Conservation (phyloP, 2,888 invertebrate species). For the Anaspis maculata region DNA sequence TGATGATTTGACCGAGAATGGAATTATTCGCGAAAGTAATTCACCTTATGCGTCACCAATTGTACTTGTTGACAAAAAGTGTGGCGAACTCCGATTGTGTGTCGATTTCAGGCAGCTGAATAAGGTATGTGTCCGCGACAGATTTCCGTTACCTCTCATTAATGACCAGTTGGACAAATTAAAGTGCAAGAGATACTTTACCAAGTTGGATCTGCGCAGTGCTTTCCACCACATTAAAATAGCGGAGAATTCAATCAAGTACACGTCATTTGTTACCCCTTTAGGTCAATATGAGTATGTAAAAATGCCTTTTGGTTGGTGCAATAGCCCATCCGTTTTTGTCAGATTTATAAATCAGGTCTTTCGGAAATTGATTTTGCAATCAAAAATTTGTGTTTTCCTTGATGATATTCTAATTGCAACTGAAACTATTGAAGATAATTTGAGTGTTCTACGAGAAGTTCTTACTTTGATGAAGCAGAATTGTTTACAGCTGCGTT, state of each 20-base stretch:
- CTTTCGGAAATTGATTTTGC: constrained; percentile 1
- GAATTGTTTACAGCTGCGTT: not conserved
- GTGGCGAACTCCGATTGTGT: not conserved
- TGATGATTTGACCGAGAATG: too few relatives aligned
- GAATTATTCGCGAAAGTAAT: not conserved
- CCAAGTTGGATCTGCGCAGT: constrained; percentile 1
- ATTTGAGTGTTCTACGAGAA: not conserved
- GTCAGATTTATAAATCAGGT: constrained; percentile 5
- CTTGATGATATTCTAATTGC: constrained; percentile 10
- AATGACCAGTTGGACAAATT: not conserved
- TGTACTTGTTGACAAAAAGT: not conserved
- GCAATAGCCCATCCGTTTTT: constrained; percentile 19
- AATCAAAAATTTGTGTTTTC: constrained; percentile 4
- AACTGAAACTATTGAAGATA: not conserved
- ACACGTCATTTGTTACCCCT: constrained; percentile 19
- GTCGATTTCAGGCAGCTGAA: not conserved
- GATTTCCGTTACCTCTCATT: not conserved
- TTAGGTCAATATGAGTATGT: constrained; percentile 19
- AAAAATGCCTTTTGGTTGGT: constrained; percentile 20
- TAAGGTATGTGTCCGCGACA: not conserved
- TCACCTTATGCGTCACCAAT: not conserved
- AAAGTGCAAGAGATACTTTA: not conserved
- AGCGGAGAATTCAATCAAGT: constrained; percentile 15
- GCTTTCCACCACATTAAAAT: constrained; percentile 19
- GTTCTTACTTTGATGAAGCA: not conserved